Evolutionary conservation across 2,888 invertebrate genomes (phyloP).

Genomic region (Lasioglossum villosulum): DNA sequence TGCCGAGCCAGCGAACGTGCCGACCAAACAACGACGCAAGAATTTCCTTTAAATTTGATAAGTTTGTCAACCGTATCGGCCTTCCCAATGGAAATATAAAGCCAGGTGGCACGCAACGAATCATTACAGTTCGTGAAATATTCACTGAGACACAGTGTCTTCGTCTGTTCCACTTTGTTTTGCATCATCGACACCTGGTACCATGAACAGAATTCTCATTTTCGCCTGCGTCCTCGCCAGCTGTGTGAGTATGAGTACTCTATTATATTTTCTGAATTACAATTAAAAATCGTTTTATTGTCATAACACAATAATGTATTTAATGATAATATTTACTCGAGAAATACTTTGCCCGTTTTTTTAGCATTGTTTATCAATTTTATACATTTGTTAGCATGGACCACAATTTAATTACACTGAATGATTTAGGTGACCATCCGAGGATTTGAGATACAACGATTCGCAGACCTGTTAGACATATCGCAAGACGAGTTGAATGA

Average conservation of each 20-base stretch:
- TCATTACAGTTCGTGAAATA: constrained; percentile 18
- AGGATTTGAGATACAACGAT: background rate
- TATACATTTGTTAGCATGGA: background rate
- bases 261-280: background rate
- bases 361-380: background rate
- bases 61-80: constrained; percentile 16
- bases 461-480: background rate
- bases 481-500: background rate
- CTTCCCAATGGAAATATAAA: constrained; percentile 44
- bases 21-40: background rate
- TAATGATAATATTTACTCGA: too few relatives aligned
- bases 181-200: background rate
- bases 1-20: background rate
- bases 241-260: constrained; percentile 20
- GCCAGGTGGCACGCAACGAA: background rate
- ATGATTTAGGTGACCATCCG: background rate
- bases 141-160: background rate
- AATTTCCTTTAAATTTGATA: constrained; percentile 24
- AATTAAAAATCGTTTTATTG: background rate
- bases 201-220: constrained; percentile 16
- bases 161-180: background rate
- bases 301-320: too few relatives aligned
- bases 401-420: background rate
- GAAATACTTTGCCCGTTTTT: background rate
- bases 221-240: background rate